A percentile compares a stretch with the other conserved stretches of the same genome.
phyloP scores from a whole-genome alignment of 2,113 vertebrate genomes.

The Mionectes macconnelli region DNA sequence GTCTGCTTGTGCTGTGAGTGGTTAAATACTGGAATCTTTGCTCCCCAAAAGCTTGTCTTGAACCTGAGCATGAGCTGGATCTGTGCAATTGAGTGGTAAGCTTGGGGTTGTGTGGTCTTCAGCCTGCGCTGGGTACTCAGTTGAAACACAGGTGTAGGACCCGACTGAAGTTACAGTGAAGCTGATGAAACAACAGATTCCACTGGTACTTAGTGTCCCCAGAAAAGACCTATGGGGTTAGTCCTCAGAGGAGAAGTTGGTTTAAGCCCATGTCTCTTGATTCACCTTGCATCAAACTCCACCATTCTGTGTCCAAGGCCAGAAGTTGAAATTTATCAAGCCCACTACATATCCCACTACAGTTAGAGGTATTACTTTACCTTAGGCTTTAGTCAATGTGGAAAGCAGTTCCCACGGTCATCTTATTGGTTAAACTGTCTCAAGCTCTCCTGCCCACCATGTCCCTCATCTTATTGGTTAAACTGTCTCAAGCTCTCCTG shows the following conservation, averaged over 20 bases:
- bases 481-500: neutral
- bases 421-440: neutral
- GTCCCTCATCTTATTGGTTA: neutral
- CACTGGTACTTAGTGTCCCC: neutral
- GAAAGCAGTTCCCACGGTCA: rapidly evolving
- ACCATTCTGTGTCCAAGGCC: neutral
- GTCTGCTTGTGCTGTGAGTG: neutral
- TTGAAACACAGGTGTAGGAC: neutral
- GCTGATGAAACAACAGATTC: neutral
- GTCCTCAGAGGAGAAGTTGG: neutral
- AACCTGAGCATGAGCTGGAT: rapidly evolving
- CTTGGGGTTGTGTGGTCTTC: neutral
- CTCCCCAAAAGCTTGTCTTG: neutral
- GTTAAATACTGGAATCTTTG: neutral
- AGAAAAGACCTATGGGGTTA: neutral
- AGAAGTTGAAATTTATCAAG: neutral
- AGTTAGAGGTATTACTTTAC: neutral
- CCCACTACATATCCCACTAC: neutral
- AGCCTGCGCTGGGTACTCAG: neutral
- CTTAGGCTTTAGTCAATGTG: neutral
- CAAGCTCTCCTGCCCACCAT: neutral
- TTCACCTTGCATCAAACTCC: neutral
- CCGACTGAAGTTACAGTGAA: neutral
- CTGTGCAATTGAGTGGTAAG: neutral
- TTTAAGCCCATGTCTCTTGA: neutral